Evolutionary conservation across 1,140 invertebrate species (phyloP), one percentile per base, ranked within the genome.

Genomic region (Trichonephila clavipes): DNA sequence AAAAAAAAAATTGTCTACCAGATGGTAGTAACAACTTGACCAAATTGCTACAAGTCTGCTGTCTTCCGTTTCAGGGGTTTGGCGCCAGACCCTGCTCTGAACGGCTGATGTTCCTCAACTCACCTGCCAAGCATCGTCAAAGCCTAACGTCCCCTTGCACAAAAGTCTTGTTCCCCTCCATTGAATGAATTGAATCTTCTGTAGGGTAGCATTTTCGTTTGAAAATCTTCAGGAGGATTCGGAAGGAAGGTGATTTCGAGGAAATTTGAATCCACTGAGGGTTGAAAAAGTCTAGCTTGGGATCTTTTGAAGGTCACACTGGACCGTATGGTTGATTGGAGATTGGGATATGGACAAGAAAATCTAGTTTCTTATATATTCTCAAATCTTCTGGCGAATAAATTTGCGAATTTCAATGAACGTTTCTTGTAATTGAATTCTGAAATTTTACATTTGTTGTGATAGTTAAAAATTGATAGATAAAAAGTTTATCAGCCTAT

Each of bases 101-200:
- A 34, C 58, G 62, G 40, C 34, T 44, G 86, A 44, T 51, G 28
- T 44, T 64, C 14, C 12, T 72, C 88, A 69, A 51, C 88, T 89
- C 88, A 89, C 61, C 88, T 89, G 88, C 62, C 62, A 28, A 51
- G 88, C 88, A 89, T 72, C 61, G 66, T 89, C 88, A 89, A 77
- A 59, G 3, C 61, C 64, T 66, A 58, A 7, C 69, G 10, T n/a
- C 88, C 28, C 58, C 83, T 16, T 8, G 14, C 10, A 69, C 64
- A 58, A 44, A 77, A 72, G n/a, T 89, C 40, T 21, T 62, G 8
- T n/a, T 24, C 87, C 40, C 87, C 87, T 24, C 87, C 62, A 19
- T 18, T 40, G 12, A 6, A 19, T 51, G 88, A 28, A 40, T 88
- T 21, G 72, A 34, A 77, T 40, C 72, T 77, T 77, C 12, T 77